Conservation (phyloP, 2,888 invertebrate species). For the Litoditis marina region DNA sequence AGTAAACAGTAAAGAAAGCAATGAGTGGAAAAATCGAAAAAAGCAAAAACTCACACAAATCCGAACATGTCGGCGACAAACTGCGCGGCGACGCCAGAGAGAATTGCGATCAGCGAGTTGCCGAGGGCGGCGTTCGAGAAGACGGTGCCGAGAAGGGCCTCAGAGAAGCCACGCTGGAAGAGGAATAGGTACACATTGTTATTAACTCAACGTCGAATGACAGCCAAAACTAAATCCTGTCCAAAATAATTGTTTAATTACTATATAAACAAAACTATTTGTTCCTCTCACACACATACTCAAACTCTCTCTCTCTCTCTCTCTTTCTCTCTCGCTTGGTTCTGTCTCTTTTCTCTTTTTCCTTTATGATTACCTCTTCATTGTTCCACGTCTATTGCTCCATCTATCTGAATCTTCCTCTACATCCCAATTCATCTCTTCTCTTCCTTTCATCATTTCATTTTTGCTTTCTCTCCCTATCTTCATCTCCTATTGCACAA, state of each 20-base stretch:
- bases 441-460: background rate
- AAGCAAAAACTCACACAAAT: slow-evolving; percentile 64
- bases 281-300: no score
- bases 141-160: slow-evolving; percentile 63
- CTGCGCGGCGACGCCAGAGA: slow-evolving; percentile 66
- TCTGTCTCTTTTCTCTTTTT: slow-evolving; percentile 59
- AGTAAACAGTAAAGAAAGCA: no score
- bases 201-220: slow-evolving; percentile 4
- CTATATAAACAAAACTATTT: slow-evolving; percentile 1
- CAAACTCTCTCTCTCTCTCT: no score
- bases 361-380: slow-evolving; percentile 61
- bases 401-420: no score
- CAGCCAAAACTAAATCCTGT: background rate
- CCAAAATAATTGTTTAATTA: background rate
- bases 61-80: slow-evolving; percentile 65
- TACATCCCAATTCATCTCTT: no score
- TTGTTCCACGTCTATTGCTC: slow-evolving; percentile 63
- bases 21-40: background rate
- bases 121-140: slow-evolving; percentile 66
- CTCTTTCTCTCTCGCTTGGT: no score
- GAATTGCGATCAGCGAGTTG: slow-evolving; percentile 66
- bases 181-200: background rate
- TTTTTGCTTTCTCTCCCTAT: no score
- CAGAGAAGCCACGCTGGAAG: slow-evolving; percentile 63
- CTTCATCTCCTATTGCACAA: slow-evolving; percentile 20